phyloP scores from a whole-genome alignment of 2,888 invertebrate species.

The Agonopterix subpropinquella region DNA sequence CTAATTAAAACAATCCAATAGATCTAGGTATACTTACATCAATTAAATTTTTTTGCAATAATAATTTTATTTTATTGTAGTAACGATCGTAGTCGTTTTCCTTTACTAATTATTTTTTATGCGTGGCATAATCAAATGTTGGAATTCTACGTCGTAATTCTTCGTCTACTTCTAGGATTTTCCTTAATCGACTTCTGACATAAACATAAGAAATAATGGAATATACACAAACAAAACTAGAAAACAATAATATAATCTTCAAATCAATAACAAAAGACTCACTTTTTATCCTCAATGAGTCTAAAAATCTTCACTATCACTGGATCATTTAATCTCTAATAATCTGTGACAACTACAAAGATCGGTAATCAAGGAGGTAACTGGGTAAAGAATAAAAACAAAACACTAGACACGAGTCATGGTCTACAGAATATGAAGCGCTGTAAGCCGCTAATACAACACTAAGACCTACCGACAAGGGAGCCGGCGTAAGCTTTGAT shows the following conservation, averaged over 20 bases:
- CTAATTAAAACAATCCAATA: too few relatives aligned
- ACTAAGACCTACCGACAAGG: slow-evolving; percentile 56
- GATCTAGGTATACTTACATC: too few relatives aligned
- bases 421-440: slow-evolving; percentile 43
- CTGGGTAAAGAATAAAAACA: slow-evolving; percentile 19
- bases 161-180: too few relatives aligned
- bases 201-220: too few relatives aligned
- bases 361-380: slow-evolving; percentile 8
- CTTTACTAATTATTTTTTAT: too few relatives aligned
- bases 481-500: slow-evolving; percentile 35
- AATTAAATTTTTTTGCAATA: too few relatives aligned
- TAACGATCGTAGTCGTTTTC: too few relatives aligned
- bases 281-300: not conserved
- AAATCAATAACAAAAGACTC: not conserved
- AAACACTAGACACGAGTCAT: slow-evolving; percentile 38
- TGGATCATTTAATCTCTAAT: slow-evolving; percentile 12
- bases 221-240: not conserved
- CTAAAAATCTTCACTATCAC: slow-evolving; percentile 1
- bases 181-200: too few relatives aligned
- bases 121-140: too few relatives aligned
- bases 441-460: slow-evolving; percentile 55
- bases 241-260: not conserved
- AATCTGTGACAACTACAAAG: slow-evolving; percentile 18
- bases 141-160: too few relatives aligned
- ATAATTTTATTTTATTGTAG: too few relatives aligned